Conservation (phyloP, 1,140 invertebrate genomes). For the Temnothorax nylanderi region DNA sequence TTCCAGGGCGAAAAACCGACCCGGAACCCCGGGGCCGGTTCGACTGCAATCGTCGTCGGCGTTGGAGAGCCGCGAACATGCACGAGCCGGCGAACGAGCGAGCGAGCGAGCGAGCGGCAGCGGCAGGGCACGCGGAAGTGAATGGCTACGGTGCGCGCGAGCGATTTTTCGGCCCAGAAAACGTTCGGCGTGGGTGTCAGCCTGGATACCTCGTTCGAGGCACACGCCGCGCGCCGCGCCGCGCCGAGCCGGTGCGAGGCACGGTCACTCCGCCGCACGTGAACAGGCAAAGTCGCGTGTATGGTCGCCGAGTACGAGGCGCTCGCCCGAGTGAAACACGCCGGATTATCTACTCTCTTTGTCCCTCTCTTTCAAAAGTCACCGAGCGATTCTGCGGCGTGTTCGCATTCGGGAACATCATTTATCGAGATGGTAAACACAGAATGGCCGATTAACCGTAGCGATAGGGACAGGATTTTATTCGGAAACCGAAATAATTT, state of each 20-base stretch:
- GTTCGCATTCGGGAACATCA: not conserved
- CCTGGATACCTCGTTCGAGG: slow-evolving; percentile 79
- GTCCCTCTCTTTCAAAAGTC: not conserved
- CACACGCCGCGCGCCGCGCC: slow-evolving; percentile 40
- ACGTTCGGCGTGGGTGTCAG: slow-evolving; percentile 76
- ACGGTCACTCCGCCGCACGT: slow-evolving; percentile 69
- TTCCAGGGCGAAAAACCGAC: slow-evolving; percentile 78
- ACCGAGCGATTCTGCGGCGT: not conserved
- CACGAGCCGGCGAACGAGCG: slow-evolving; percentile 8
- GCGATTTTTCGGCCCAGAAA: slow-evolving; percentile 81
- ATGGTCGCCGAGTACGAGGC: not conserved
- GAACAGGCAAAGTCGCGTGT: slow-evolving; percentile 58
- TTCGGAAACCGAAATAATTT: not conserved
- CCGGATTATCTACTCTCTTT: not conserved
- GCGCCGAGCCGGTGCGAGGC: slow-evolving; percentile 35
- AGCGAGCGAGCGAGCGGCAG: slow-evolving; percentile 4
- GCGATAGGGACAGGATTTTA: not conserved
- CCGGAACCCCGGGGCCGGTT: slow-evolving; percentile 69
- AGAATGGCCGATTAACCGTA: not conserved
- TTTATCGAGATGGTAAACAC: not conserved
- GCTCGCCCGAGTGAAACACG: not conserved
- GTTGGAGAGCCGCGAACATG: slow-evolving; percentile 1
- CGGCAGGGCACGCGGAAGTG: slow-evolving; percentile 79
- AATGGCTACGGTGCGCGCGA: slow-evolving; percentile 74
- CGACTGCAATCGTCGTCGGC: slow-evolving; percentile 27